Evolutionary conservation across 2,113 vertebrate species (phyloP), one percentile per base, ranked within the genome.

Genomic region (Nothobranchius furzeri): DNA sequence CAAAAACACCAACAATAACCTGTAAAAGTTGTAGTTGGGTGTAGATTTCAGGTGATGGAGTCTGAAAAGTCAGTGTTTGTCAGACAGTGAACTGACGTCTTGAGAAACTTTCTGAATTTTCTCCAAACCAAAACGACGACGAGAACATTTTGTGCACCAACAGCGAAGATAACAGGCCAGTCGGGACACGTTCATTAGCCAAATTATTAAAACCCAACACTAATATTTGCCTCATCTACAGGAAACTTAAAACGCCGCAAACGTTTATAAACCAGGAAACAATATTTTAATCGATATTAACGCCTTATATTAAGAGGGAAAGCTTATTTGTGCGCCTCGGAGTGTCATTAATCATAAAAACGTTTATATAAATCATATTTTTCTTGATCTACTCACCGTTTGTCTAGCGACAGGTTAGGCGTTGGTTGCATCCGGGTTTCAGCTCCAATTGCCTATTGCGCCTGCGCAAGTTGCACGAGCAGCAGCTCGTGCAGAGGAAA

Each of bases 371-470:
- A 35, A 14, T 10, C 7, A 58, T 58, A 74, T 25, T 53, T 51
- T 87, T 70, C 76, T 58, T 68, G 64, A 76, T 87, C 47, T 51
- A 84, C 91, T 93, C 72, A 93, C 93, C 86, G 88, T 90, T 90
- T 85, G 90, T 88, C 81, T 86, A 87, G 76, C 71, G 58, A 80
- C 87, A 87, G 88, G 90, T 89, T 92, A 93, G 93, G 93, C 93
- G 93, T 93, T 93, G 93, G 93, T 93, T 92, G 89, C 91, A 92
- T 93, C 93, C 93, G 93, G 93, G 91, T 93, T 92, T 87, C 76
- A 73, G 74, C 63, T 81, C 67, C 76, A 66, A 60, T 70, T 78
- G 59, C 65, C 75, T 45, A 37, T 2, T 6, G 75, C 87, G 88
- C 90, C 87, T 3, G 2, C 82, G 90, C 70, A 79, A 11, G 60